A percentile compares a stretch with the other conserved stretches of the same genome.
phyloP scores from a whole-genome alignment of 1,140 invertebrate species.

The Mycetomoellerius zeteki region DNA sequence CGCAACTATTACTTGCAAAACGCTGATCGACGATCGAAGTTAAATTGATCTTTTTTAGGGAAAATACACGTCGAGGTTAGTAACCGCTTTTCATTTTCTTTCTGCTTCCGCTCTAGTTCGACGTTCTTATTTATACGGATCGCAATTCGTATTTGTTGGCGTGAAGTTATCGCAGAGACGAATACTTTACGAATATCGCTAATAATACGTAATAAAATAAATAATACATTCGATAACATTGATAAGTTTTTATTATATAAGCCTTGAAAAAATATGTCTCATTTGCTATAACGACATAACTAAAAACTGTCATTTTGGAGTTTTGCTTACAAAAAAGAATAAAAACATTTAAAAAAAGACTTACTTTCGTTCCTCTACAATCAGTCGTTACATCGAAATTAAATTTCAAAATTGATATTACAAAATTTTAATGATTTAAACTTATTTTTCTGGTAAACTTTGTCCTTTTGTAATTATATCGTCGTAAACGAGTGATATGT shows the following conservation, averaged over 20 bases:
- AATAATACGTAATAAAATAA: neutral
- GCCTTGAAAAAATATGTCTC: too few relatives aligned
- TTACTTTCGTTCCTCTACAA: too few relatives aligned
- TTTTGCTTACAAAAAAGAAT: too few relatives aligned
- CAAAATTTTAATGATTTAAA: too few relatives aligned
- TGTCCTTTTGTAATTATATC: too few relatives aligned
- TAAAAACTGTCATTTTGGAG: too few relatives aligned
- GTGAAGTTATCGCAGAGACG: neutral
- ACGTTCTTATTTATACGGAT: neutral
- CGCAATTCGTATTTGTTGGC: neutral
- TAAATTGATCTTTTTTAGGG: neutral
- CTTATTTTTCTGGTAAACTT: too few relatives aligned
- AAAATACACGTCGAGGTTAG: neutral
- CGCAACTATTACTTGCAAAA: neutral
- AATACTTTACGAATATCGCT: neutral
- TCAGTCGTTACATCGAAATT: too few relatives aligned
- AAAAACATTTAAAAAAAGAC: too few relatives aligned
- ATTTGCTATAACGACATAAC: too few relatives aligned
- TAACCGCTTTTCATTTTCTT: neutral
- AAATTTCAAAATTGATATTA: too few relatives aligned
- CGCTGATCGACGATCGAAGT: neutral
- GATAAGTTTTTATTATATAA: slow-evolving; percentile 21
- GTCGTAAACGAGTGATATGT: too few relatives aligned
- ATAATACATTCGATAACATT: neutral
- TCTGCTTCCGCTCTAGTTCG: neutral